These are phyloP conservation scores for Globicephala melas DNA, from an alignment of 2,113 vertebrate species.

Conservation along the genomic window DNA sequence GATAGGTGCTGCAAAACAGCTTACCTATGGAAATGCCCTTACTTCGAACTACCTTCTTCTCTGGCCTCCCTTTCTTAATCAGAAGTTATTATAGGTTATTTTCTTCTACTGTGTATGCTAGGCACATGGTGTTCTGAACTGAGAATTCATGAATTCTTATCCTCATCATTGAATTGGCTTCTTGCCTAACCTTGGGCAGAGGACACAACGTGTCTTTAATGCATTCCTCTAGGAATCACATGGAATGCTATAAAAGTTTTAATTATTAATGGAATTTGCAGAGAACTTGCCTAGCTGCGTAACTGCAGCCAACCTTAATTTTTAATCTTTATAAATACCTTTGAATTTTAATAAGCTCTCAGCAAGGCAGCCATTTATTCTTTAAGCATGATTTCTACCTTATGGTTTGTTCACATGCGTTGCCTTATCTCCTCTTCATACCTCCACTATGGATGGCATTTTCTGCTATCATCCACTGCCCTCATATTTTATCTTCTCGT, in stretches of 20 bases:
- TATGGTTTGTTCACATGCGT: neutral
- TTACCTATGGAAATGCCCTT: conserved; percentile 35
- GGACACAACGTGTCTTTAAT: conserved; percentile 43
- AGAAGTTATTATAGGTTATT: conserved; percentile 3
- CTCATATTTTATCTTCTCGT: neutral
- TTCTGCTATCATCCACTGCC: neutral
- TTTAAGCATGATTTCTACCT: neutral
- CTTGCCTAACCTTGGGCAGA: conserved; percentile 47
- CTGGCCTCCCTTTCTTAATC: neutral
- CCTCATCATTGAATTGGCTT: conserved; percentile 9
- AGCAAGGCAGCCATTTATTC: neutral
- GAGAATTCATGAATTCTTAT: conserved; percentile 57
- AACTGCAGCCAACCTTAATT: conserved; percentile 45
- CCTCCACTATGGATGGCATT: neutral
- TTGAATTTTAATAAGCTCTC: conserved; percentile 61
- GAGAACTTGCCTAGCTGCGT: conserved; percentile 14
- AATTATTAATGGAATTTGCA: conserved; percentile 62
- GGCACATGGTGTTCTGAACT: neutral
- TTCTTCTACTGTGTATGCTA: neutral
- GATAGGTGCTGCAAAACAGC: neutral
- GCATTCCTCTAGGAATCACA: conserved; percentile 44
- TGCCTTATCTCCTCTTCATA: neutral
- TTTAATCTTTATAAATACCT: conserved; percentile 67
- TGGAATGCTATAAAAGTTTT: conserved; percentile 41
- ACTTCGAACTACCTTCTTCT: neutral